A percentile compares a stretch with the other conserved stretches of the same genome.
Evolutionary conservation across 2,113 vertebrate species (phyloP).

Genomic region (Petromus typicus): DNA sequence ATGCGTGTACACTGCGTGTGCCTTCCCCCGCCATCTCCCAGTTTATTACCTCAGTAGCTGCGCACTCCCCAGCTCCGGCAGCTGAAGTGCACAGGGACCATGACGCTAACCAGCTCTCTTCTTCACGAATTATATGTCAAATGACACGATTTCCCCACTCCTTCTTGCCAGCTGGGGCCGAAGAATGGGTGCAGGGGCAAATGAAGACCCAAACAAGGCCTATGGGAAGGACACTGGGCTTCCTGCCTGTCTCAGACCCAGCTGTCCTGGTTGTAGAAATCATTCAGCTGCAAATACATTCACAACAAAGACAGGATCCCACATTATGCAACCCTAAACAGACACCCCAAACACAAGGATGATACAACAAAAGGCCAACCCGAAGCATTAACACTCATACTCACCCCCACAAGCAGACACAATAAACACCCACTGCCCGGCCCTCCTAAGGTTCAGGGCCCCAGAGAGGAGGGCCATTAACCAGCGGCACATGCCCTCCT

Average conservation of each 20-base stretch:
- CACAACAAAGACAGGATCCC: background rate
- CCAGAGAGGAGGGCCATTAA: background rate
- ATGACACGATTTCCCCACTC: background rate
- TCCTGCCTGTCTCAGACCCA: background rate
- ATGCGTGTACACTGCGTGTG: background rate
- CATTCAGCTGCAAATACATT: background rate
- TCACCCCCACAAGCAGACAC: background rate
- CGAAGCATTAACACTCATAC: constrained; percentile 25
- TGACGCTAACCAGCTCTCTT: constrained; percentile 44
- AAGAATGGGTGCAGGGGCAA: background rate
- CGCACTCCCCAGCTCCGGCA: constrained; percentile 38
- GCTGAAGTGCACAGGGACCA: constrained; percentile 64
- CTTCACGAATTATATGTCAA: constrained; percentile 60
- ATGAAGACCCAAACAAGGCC: background rate
- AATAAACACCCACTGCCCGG: background rate
- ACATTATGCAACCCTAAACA: background rate
- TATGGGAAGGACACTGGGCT: background rate
- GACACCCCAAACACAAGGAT: background rate
- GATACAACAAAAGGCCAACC: background rate
- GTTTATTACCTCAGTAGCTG: constrained; percentile 75
- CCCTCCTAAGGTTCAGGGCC: background rate
- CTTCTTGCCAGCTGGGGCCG: constrained; percentile 33
- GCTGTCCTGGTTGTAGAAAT: background rate
- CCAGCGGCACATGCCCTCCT: background rate
- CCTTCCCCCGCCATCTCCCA: constrained; percentile 48